Evolutionary conservation across 2,888 invertebrate genomes (phyloP), one percentile per base, ranked within the genome.

Genomic region (Hydraecia micacea): DNA sequence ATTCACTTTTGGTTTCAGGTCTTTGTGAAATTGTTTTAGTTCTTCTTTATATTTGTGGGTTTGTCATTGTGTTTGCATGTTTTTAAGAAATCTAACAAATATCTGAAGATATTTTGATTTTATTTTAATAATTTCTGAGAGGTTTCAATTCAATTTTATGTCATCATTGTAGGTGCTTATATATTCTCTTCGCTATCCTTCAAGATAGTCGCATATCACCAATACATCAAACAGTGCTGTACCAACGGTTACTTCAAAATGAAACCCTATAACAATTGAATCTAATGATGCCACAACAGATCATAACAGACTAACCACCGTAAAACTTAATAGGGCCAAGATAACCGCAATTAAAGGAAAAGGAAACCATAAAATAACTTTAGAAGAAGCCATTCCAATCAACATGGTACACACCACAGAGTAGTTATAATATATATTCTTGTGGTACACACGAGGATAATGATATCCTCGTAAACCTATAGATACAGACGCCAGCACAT

Each of bases 331-430:
- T 36, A 65, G 25, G 42, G 25, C 68, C 32, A 74, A 65, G 67
- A 81, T 81, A 81, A 63, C 21, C 62, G 73, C 32, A 76, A 76
- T 74, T 73, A 63, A 66, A 85, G 78, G 70, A 81, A 85, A 78
- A 52, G 85, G 82, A 85, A 82, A 69, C 63, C n/a, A 79, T 85
- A 78, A 84, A 85, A 73, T 71, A 67, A 66, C 49, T 67, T 73
- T 63, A 84, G 25, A 28, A 76, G 68, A 72, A 76, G 62, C 75
- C 68, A 71, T 73, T 72, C 71, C 72, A 76, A 85, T 78, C 73
- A 75, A 73, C 36, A 65, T 67, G 21, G 42, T 46, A 62, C 49
- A 55, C 63, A 60, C 8, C 7, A 28, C 60, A 60, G 60, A 28
- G 60, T 60, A 28, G 28, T 60, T 28, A 60, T n/a, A n/a, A n/a